Base-by-base conservation (phyloP, 1,140 invertebrate species). In the Drosophila subobscura region DNA sequence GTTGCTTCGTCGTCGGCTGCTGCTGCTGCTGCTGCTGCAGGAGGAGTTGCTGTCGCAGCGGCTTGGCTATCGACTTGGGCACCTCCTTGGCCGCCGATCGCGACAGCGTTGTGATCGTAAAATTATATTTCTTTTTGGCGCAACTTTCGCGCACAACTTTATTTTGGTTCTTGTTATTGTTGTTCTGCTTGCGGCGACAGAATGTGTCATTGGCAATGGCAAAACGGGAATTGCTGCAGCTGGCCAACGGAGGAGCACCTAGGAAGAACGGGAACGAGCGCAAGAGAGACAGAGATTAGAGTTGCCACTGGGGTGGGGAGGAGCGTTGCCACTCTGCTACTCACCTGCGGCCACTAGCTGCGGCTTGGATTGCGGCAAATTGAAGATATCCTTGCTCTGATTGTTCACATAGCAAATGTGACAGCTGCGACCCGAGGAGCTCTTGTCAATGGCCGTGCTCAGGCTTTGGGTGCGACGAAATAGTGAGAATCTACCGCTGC, bases 331-430 rank as follows among this genome's bases (percentile, higher is more conserved):
- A 20, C 16, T 20, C 16, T 20, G 16, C 16, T 20, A 72, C 71
- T 22, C 20, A 73, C 71, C 68, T 66, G 61, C 33, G 0, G 16
- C 16, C 16, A 20, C 16, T 44, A 75, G 33, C 50, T 68, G 61
- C 3, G 74, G 61, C 41, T 60, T 78, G 23, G 56, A 51, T 63
- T 56, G 66, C 42, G 90, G 86, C 54, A 91, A 58, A 73, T 91
- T 91, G 49, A 91, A 91, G 54, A 91, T 91, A 54, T 91, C 90
- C 67, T 91, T 91, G 67, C 90, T 79, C 29, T 83, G 79, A 58
- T 90, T 91, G 55, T 89, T 91, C 12, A 90, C 90, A 65, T 90
- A 86, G 54, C 90, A 91, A 27, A 91, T 90, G 59, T 91, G 90
- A 47, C 90, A 91, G 41, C 90, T 90, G 44, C 90, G 85, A 5